Evolutionary conservation across 1,140 invertebrate species (phyloP), one percentile per base, ranked within the genome.

Genomic region (Batillaria attramentaria): DNA sequence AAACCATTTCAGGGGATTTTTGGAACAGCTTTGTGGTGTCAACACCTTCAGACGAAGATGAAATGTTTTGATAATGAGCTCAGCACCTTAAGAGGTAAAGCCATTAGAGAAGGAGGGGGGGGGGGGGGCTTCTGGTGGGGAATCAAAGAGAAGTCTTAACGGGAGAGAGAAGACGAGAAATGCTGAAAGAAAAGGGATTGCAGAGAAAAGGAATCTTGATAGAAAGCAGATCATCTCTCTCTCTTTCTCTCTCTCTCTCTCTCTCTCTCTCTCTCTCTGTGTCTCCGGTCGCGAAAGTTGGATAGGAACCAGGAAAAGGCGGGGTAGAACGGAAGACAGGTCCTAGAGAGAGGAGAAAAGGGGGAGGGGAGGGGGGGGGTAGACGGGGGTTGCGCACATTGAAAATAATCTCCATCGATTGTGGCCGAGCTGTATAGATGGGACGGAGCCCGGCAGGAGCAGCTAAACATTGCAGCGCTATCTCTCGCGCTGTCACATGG

Each of bases 351-450:
- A 4, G 65, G 37, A 68, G 33, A 24, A 35, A 68, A 68, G 37
- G 24, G 65, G 37, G 37, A 68, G 1, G 37, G 65, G 10, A 10
- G 65, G n/a, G 37, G 65, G 65, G 65, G 3, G 3, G 6, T 24
- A 16, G 65, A 37, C 37, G 31, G 37, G 37, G 65, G 24, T 28
- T 28, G 37, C 31, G 31, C 31, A 35, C 20, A 24, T 50, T 50
- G 10, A 50, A 75, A 75, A 75, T 75, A 75, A 75, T 62, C 73
- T 62, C 24, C 73, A 75, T 75, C 57, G 73, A 75, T 75, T 75
- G 31, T 70, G 68, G 18, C 57, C 57, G 37, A 62, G 73, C 54
- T 42, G 33, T 41, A 62, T 75, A 75, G 73, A 75, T 75, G 73
- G 73, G 50, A 39, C 39, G 28, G 60, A 57, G 57, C 60, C 43